Base-by-base conservation (phyloP, 2,888 invertebrate genomes). In the Drosophila rubida region DNA sequence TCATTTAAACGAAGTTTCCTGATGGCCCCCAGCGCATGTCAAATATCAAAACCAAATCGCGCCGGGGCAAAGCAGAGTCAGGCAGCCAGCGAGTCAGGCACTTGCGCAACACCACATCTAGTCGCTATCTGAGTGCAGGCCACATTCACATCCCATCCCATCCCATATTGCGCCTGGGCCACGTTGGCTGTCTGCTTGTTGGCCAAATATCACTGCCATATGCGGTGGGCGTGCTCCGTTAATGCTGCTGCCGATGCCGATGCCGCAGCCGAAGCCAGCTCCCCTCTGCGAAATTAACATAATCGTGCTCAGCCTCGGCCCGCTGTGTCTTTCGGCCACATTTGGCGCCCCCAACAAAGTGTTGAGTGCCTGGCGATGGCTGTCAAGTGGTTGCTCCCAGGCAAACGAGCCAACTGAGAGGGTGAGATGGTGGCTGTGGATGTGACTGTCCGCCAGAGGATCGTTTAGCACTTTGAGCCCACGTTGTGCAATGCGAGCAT, bases 1-100 rank as follows among this genome's bases (percentile, higher is more conserved):
- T 85, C 85, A 84, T 84, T 84, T 85, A 87, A 84, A 85, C 85
- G 85, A 87, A 87, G 87, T 83, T 83, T 83, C 87, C 85, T 87
- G 83, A 83, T 83, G 85, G 85, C 83, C 83, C 68, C 79, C 87
- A 81, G 87, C 87, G 82, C 82, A 87, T 80, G 84, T 86, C 87
- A 87, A 83, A 83, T 81, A 83, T 86, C 87, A 82, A 82, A 82
- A 74, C 74, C 78, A 66, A 86, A 86, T 86, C 86, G 80, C 83
- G 75, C 71, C 61, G 63, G 46, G 78, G 55, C 61, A 32, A 22
- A 11, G 27, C 41, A 23, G 25, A 35, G n/a, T 5, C 9, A 30
- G 32, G n/a, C 27, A 53, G 8, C 51, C 41, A 41, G 9, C 42
- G 9, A 53, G 9, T 14, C 55, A 55, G 59, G 64, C 67, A 77